These are phyloP conservation scores for Caranx melampygus DNA, from an alignment of 2,113 vertebrate genomes.

Conservation along the genomic window DNA sequence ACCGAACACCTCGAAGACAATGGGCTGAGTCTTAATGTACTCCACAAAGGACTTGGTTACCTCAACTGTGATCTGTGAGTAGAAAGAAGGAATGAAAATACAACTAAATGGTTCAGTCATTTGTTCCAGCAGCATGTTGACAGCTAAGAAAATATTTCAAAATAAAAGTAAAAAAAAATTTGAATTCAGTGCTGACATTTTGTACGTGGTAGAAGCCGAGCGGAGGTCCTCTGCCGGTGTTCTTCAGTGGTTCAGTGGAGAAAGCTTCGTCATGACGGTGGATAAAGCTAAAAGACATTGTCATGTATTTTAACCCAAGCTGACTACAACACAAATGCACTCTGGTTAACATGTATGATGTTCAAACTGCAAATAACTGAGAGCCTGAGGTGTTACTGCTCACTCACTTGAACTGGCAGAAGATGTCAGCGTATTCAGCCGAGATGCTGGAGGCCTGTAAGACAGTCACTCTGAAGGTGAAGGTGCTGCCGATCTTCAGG, in stretches of 20 bases:
- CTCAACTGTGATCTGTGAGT: constrained; percentile 92
- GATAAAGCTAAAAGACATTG: constrained; percentile 87
- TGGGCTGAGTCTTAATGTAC: constrained; percentile 97
- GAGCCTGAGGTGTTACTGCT: not conserved
- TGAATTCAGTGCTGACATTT: constrained; percentile 84
- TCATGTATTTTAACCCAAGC: not conserved
- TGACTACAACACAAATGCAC: not conserved
- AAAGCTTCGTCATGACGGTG: constrained; percentile 98
- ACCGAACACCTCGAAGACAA: constrained; percentile 98
- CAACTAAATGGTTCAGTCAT: not conserved
- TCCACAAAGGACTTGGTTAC: constrained; percentile 96
- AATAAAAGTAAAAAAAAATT: not conserved
- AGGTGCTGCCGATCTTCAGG: constrained; percentile 92
- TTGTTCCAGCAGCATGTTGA: not conserved
- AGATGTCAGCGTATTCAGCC: constrained; percentile 97
- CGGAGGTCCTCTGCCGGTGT: constrained; percentile 95
- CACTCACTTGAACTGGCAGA: constrained; percentile 98
- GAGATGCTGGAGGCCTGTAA: constrained; percentile 98
- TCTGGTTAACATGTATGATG: not conserved
- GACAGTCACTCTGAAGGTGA: constrained; percentile 98
- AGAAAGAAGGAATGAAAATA: constrained; percentile 11
- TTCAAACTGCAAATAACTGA: not conserved
- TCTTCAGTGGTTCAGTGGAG: constrained; percentile 98
- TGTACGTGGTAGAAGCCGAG: constrained; percentile 98
- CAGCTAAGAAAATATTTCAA: not conserved